Evolutionary conservation across 1,140 invertebrate genomes (phyloP).

Genomic region (Metaphire vulgaris): DNA sequence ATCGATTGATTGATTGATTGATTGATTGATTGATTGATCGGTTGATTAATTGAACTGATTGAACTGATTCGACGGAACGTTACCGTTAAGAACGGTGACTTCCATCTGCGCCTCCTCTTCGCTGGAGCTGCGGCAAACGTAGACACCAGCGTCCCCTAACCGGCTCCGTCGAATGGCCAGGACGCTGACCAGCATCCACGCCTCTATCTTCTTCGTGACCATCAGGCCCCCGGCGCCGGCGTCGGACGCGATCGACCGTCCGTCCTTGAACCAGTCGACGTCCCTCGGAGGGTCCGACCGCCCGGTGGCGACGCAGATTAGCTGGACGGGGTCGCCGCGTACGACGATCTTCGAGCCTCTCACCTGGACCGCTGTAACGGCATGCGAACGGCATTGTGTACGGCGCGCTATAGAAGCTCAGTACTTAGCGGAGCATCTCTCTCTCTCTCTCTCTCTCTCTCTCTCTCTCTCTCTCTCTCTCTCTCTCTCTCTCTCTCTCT

Average conservation of each 20-base stretch:
- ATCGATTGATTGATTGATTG: too few species aligned
- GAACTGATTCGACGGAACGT: too few species aligned
- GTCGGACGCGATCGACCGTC: slow-evolving; percentile 35
- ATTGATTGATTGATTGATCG: too few species aligned
- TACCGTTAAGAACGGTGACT: slow-evolving; percentile 40
- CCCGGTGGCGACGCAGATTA: slow-evolving; percentile 41
- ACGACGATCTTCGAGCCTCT: slow-evolving; percentile 39
- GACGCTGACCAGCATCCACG: slow-evolving; percentile 35
- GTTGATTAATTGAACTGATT: too few species aligned
- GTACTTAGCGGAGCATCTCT: too few species aligned
- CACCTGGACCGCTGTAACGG: slow-evolving; percentile 37
- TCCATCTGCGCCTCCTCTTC: slow-evolving; percentile 35
- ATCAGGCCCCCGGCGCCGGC: slow-evolving; percentile 31
- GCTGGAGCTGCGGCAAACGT: slow-evolving; percentile 38
- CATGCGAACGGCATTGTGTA: too few species aligned
- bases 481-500: too few species aligned
- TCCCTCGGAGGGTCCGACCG: slow-evolving; percentile 38
- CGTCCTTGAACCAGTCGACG: slow-evolving; percentile 43
- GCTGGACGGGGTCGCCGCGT: slow-evolving; percentile 34
- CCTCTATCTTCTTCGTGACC: slow-evolving; percentile 36
- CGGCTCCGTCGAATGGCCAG: slow-evolving; percentile 36
- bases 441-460: too few species aligned
- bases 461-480: too few species aligned
- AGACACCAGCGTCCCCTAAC: slow-evolving; percentile 38
- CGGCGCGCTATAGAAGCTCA: too few species aligned